A percentile compares a stretch with the other conserved stretches of the same genome.
Conservation (phyloP, 2,797 vertebrate species). For the Sebastes kiyomatsui region DNA sequence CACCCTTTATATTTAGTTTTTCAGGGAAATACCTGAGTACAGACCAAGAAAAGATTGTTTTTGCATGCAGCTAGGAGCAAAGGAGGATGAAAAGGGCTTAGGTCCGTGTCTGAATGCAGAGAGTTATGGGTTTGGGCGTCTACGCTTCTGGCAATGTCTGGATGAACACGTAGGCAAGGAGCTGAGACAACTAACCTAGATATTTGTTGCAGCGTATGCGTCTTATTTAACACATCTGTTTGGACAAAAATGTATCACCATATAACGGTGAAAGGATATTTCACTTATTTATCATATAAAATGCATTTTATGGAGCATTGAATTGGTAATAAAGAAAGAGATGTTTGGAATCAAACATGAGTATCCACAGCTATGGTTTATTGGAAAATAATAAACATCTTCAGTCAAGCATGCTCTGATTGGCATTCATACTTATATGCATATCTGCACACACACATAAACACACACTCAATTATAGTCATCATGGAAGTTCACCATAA, state of each 20-base stretch:
- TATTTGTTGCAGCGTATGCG: neutral
- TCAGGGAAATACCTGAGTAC: slow-evolving; percentile 38
- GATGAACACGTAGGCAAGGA: slow-evolving; percentile 17
- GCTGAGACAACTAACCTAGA: neutral
- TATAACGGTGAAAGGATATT: neutral
- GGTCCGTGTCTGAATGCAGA: slow-evolving; percentile 13
- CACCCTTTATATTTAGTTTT: slow-evolving; percentile 29
- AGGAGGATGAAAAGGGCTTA: slow-evolving; percentile 35
- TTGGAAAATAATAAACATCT: slow-evolving; percentile 74
- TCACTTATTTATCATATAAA: slow-evolving; percentile 13
- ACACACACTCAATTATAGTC: slow-evolving; percentile 39
- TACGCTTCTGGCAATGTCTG: slow-evolving; percentile 7
- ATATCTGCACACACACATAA: neutral
- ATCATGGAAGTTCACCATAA: slow-evolving; percentile 34
- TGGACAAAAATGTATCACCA: neutral
- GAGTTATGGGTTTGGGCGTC: slow-evolving; percentile 43
- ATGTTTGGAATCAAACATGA: slow-evolving; percentile 7
- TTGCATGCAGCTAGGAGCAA: slow-evolving; percentile 4
- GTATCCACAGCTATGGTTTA: slow-evolving; percentile 59
- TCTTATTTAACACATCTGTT: slow-evolving; percentile 1
- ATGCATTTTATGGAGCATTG: neutral
- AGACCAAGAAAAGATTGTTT: slow-evolving; percentile 17
- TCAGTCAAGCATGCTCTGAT: slow-evolving; percentile 47
- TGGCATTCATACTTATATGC: slow-evolving; percentile 25
- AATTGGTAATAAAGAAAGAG: neutral